These are phyloP conservation scores for Siniperca scherzeri DNA, from an alignment of 2,797 vertebrate genomes.

Conservation along the genomic window DNA sequence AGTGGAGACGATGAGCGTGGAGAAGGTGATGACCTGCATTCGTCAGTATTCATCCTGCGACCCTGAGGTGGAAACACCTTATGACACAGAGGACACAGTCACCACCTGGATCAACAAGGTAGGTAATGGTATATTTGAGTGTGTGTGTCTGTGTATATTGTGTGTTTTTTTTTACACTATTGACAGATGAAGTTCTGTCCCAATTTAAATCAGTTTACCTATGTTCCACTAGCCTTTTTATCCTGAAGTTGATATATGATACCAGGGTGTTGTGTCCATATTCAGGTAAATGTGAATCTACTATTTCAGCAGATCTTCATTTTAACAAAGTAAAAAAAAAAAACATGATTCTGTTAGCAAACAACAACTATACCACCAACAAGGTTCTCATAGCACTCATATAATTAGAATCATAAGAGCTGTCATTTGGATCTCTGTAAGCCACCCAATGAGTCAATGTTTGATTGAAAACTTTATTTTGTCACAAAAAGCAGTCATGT, in stretches of 20 bases:
- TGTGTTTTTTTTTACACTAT: not conserved
- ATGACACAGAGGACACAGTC: conserved; percentile 94
- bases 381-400: too few species aligned
- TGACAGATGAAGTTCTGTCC: not conserved
- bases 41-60: conserved; percentile 90
- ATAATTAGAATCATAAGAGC: too few species aligned
- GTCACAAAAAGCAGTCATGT: too few species aligned
- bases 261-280: not conserved
- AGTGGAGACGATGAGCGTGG: conserved; percentile 92
- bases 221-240: not conserved
- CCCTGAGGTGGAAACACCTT: conserved; percentile 91
- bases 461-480: too few species aligned
- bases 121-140: conserved; percentile 9
- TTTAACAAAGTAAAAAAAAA: not conserved
- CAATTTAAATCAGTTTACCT: not conserved
- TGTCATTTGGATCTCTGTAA: too few species aligned
- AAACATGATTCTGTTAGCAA: too few species aligned
- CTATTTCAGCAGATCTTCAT: not conserved
- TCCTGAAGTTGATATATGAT: not conserved
- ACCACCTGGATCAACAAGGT: conserved; percentile 99
- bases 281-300: not conserved
- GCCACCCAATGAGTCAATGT: too few species aligned
- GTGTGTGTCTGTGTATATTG: not conserved
- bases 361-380: too few species aligned
- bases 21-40: conserved; percentile 92